Conservation (phyloP, 2,888 invertebrate species). For the Melipona bicolor region DNA sequence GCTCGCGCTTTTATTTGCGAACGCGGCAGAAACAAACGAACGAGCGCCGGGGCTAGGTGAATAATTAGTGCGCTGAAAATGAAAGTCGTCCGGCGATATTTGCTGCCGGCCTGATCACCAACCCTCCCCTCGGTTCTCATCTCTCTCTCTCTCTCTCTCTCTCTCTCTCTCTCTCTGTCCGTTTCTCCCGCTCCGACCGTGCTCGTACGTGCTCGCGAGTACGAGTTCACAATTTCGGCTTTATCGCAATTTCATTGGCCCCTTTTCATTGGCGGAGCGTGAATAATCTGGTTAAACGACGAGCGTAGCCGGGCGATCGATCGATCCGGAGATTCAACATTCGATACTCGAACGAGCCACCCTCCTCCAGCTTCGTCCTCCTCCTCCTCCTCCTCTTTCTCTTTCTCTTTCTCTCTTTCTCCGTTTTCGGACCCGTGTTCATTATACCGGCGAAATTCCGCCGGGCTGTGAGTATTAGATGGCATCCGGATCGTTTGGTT, state of each 20-base stretch:
- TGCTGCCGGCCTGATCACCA: conserved; percentile 72
- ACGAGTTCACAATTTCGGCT: conserved; percentile 72
- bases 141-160: conserved; percentile 18
- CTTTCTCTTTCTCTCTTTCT: not conserved
- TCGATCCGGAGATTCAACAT: conserved; percentile 61
- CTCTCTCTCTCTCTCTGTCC: not conserved
- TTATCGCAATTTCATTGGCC: conserved; percentile 78
- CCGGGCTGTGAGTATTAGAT: conserved; percentile 16
- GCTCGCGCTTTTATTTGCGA: conserved; percentile 72
- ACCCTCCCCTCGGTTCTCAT: conserved; percentile 20
- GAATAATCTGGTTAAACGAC: conserved; percentile 73
- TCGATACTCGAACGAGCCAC: conserved; percentile 46
- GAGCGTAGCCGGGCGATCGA: conserved; percentile 58
- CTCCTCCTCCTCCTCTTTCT: too few species aligned
- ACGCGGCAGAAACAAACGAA: conserved; percentile 77
- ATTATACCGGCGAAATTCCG: conserved; percentile 51
- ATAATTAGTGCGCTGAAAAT: conserved; percentile 81
- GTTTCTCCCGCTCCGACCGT: conserved; percentile 9
- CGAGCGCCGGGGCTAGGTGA: conserved; percentile 75
- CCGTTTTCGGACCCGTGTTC: conserved; percentile 47
- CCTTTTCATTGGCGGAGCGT: conserved; percentile 71
- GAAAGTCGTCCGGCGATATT: conserved; percentile 80
- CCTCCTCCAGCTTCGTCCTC: not conserved
- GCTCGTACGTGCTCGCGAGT: conserved; percentile 47
- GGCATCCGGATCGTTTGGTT: conserved; percentile 30